Percentiles rank a stretch among this genome's conserved stretches.
phyloP scores from a whole-genome alignment of 2,797 vertebrate species.

The Melanotaenia trifasciata region DNA sequence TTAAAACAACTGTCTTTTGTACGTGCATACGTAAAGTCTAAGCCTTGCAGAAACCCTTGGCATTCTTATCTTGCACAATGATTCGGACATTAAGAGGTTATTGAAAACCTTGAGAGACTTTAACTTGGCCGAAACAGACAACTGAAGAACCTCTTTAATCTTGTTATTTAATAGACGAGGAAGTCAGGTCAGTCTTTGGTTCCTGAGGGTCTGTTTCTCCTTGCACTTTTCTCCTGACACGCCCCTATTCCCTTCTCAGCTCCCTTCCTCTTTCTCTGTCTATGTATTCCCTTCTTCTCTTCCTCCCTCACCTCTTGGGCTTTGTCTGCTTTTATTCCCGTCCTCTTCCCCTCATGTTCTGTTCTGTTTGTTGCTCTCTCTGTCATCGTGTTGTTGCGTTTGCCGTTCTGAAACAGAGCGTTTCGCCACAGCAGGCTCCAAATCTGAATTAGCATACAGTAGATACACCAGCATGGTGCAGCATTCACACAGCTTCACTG shows the following conservation, averaged over 20 bases:
- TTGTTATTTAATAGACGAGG: constrained; percentile 46
- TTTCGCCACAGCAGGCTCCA: constrained; percentile 55
- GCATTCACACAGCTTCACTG: background rate
- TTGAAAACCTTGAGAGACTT: constrained; percentile 19
- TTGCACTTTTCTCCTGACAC: constrained; percentile 46
- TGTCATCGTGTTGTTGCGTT: constrained; percentile 67
- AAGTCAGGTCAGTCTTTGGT: constrained; percentile 45
- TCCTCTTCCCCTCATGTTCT: constrained; percentile 60
- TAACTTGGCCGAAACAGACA: constrained; percentile 43
- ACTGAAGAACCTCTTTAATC: constrained; percentile 54
- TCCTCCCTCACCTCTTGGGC: constrained; percentile 52
- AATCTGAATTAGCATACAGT: background rate
- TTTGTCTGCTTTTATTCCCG: constrained; percentile 50
- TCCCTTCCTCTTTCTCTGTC: constrained; percentile 36
- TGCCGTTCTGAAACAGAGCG: constrained; percentile 62
- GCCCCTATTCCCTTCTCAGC: constrained; percentile 42
- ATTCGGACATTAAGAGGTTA: constrained; percentile 33
- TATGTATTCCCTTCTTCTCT: constrained; percentile 51
- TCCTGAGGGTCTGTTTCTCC: constrained; percentile 42
- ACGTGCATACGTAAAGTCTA: background rate
- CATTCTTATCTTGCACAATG: background rate
- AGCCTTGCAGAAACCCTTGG: background rate
- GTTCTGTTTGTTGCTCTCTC: constrained; percentile 74
- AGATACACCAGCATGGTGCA: background rate
- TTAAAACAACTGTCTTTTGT: background rate